phyloP scores from a whole-genome alignment of 2,888 invertebrate species.

The Chrysotoxum bicinctum region DNA sequence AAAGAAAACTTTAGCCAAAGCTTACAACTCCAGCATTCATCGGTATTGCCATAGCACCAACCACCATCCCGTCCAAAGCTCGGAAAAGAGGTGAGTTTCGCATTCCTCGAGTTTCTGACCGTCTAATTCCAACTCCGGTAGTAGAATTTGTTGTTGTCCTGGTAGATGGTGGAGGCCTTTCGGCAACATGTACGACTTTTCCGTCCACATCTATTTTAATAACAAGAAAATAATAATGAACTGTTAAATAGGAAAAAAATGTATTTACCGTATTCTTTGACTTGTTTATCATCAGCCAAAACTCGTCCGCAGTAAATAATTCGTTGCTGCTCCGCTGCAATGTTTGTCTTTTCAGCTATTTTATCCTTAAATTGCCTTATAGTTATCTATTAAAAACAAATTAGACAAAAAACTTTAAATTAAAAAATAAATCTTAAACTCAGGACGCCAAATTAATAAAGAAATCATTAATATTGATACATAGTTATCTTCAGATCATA shows the following conservation, averaged over 20 bases:
- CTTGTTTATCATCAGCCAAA: conserved; percentile 91
- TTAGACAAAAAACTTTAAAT: not conserved
- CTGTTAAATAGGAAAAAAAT: not conserved
- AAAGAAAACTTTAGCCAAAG: not conserved
- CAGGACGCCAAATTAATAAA: too few species aligned
- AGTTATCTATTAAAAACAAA: conserved; percentile 85
- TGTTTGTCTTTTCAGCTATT: conserved; percentile 89
- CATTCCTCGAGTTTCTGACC: conserved; percentile 79
- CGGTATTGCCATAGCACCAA: conserved; percentile 81
- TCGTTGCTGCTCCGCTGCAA: conserved; percentile 91
- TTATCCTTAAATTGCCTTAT: conserved; percentile 91
- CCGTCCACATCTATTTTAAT: conserved; percentile 89
- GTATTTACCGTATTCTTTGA: conserved; percentile 91
- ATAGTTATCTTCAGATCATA: too few species aligned
- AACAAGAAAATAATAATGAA: not conserved
- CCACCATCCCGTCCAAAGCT: conserved; percentile 81
- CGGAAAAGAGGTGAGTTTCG: conserved; percentile 80
- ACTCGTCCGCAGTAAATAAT: conserved; percentile 98
- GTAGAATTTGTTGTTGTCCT: conserved; percentile 76
- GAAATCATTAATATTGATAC: too few species aligned
- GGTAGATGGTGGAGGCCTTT: conserved; percentile 89
- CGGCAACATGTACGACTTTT: conserved; percentile 96
- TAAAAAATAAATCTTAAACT: too few species aligned
- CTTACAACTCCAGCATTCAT: conserved; percentile 76
- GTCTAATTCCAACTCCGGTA: conserved; percentile 77